These are phyloP conservation scores for Otocyon megalotis DNA, from an alignment of 2,113 vertebrate genomes.

Conservation along the genomic window DNA sequence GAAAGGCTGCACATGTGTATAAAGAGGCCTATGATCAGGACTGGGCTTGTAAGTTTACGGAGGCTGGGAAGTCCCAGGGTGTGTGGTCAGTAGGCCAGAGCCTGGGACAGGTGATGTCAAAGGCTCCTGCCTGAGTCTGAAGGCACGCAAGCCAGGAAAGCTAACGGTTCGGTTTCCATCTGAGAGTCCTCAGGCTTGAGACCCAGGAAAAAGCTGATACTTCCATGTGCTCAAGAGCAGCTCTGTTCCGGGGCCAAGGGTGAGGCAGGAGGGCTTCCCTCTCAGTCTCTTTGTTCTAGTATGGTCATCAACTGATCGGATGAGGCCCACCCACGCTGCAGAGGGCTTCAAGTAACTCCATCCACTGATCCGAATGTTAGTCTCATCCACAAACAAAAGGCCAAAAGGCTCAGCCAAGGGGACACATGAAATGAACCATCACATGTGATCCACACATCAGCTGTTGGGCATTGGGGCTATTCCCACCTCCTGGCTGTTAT, in stretches of 20 bases:
- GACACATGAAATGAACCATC: fast-evolving
- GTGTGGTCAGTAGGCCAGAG: background rate
- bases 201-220: background rate
- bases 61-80: background rate
- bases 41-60: fast-evolving
- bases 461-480: fast-evolving
- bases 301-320: background rate
- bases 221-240: background rate
- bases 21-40: background rate
- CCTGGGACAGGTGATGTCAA: background rate
- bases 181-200: background rate
- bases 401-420: background rate
- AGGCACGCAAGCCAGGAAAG: too few species aligned
- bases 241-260: fast-evolving
- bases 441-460: fast-evolving
- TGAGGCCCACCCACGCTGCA: fast-evolving
- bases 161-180: fast-evolving
- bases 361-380: fast-evolving
- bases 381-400: background rate
- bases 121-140: background rate
- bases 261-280: background rate
- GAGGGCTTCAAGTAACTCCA: background rate
- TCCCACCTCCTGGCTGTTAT: background rate
- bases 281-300: background rate
- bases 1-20: fast-evolving